Evolutionary conservation across 2,797 vertebrate genomes (phyloP).

Genomic region (Diglossa cyanea): DNA sequence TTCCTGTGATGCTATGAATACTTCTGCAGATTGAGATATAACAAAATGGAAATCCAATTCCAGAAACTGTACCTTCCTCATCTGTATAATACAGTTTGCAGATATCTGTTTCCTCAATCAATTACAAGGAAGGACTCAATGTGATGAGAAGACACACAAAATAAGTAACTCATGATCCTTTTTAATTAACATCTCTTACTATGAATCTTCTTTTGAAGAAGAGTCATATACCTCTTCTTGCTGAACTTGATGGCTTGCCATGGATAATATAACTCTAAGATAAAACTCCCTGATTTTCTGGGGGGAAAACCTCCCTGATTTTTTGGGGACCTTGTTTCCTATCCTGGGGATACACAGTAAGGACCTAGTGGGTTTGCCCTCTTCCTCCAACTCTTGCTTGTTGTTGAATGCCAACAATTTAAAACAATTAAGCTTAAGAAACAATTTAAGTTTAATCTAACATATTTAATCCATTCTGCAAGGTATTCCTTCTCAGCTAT

Average conservation of each 20-base stretch:
- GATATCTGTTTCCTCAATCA: not conserved
- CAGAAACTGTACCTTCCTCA: not conserved
- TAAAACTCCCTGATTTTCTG: not conserved
- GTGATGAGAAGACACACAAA: not conserved
- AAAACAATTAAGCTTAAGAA: not conserved
- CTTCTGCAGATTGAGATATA: not conserved
- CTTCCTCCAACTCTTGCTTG: not conserved
- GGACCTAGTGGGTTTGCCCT: not conserved
- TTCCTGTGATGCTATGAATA: not conserved
- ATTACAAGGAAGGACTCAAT: not conserved
- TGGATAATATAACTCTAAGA: not conserved
- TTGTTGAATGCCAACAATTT: not conserved
- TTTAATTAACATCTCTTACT: not conserved
- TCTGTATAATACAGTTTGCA: not conserved
- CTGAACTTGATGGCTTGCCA: not conserved
- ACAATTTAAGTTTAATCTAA: not conserved
- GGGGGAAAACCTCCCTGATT: too few relatives aligned
- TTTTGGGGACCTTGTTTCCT: not conserved
- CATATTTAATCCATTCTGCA: not conserved
- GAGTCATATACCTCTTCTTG: not conserved
- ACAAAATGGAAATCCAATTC: not conserved
- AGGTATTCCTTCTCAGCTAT: not conserved
- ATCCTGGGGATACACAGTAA: not conserved
- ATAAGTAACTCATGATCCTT: not conserved
- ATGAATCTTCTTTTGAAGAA: not conserved